Base-by-base conservation (phyloP, 1,140 invertebrate species). In the Drosophila sucinea region DNA sequence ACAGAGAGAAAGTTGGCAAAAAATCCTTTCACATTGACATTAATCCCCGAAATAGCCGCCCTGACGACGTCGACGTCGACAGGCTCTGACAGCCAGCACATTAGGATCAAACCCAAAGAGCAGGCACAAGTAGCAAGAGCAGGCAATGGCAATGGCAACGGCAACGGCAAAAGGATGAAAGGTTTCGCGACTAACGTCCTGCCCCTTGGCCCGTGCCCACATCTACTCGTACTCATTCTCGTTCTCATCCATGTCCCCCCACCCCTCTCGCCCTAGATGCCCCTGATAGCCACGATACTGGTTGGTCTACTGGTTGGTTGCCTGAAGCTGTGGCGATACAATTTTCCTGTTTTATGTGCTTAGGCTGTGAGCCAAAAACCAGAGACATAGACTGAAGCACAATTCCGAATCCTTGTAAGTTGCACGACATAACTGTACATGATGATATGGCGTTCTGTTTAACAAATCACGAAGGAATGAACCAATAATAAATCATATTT, bases 21-120 rank as follows among this genome's bases (percentile, higher is more conserved):
- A 81, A 79, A 85, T 80, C 81, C 81, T 85, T 90, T 80, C 81
- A 82, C 81, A 86, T 90, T 90, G 86, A 90, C 86, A 90, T 81
- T 90, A 90, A 90, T 90, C 81, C 86, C 70, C 70, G 73, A 90
- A 85, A 90, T 85, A 81, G 80, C 80, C 70, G 81, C 69, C 73
- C 55, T 77, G 73, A 73, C 67, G 63, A 70, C 67, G 58, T 32
- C 73, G 81, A 89, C 67, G 69, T 79, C 61, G 74, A 90, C 85
- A 90, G 75, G 65, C 76, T 60, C 81, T 90, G 85, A 90, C 85
- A 90, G 85, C 75, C 44, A 75, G 76, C 83, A 90, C 85, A 90
- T 90, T 90, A 90, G 85, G 79, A 76, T 81, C 78, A 77, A 79
- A 68, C 25, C 44, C 23, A 60, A 60, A 61, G n/a, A 38, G 25